phyloP scores from a whole-genome alignment of 2,888 invertebrate genomes.

The Dysmachus trigonus region DNA sequence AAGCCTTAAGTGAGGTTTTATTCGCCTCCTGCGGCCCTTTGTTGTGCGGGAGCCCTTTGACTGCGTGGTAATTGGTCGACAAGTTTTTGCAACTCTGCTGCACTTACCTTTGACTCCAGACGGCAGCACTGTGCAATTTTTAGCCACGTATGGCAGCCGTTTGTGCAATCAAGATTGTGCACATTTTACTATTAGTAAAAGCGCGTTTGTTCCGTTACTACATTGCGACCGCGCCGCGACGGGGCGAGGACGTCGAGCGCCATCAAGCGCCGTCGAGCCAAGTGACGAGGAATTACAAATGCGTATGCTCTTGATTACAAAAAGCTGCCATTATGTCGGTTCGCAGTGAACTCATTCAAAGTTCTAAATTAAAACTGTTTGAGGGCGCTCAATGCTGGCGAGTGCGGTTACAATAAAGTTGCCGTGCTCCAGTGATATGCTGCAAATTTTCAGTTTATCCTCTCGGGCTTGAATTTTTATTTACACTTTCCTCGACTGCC shows the following conservation, averaged over 20 bases:
- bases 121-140: slow-evolving; percentile 14
- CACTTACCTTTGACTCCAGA: slow-evolving; percentile 36
- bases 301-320: slow-evolving; percentile 19
- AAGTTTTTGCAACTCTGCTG: slow-evolving; percentile 32
- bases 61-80: slow-evolving; percentile 31
- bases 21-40: background rate
- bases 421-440: background rate
- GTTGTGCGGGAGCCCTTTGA: background rate
- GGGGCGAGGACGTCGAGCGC: background rate
- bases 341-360: slow-evolving; percentile 1
- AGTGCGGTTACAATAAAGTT: background rate
- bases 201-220: background rate
- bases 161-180: slow-evolving; percentile 35
- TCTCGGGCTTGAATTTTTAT: background rate
- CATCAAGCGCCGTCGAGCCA: background rate
- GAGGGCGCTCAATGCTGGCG: background rate
- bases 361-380: slow-evolving; percentile 29
- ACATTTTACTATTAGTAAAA: slow-evolving; percentile 23
- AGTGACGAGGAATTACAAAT: background rate
- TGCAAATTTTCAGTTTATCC: background rate
- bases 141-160: slow-evolving; percentile 19
- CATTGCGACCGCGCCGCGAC: too few relatives aligned
- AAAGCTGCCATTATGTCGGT: background rate
- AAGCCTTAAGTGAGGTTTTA: background rate
- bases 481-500: background rate